Percentiles rank a stretch among this genome's conserved stretches.
Evolutionary conservation across 2,113 vertebrate genomes (phyloP).

Genomic region (Gasterosteus aculeatus): DNA sequence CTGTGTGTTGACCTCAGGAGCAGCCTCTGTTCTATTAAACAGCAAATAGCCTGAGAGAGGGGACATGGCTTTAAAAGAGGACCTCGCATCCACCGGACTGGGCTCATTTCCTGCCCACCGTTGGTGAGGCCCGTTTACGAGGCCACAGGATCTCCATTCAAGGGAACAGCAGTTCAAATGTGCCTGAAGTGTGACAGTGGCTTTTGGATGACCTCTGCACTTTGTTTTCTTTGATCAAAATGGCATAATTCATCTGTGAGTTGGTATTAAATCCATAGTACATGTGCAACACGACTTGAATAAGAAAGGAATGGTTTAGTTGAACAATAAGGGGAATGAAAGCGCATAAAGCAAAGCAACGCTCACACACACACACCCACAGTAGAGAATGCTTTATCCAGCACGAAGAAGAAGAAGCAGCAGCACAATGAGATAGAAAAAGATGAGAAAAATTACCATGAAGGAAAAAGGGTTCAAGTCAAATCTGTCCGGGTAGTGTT

Average conservation of each 20-base stretch:
- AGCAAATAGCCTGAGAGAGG: slow-evolving; percentile 84
- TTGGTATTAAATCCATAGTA: slow-evolving; percentile 24
- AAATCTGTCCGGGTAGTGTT: slow-evolving; percentile 58
- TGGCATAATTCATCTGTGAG: slow-evolving; percentile 9
- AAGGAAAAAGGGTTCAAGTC: slow-evolving; percentile 40
- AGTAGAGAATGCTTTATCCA: slow-evolving; percentile 41
- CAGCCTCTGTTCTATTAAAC: slow-evolving; percentile 83
- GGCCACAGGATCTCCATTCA: slow-evolving; percentile 59
- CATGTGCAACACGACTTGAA: slow-evolving; percentile 23
- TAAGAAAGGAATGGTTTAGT: slow-evolving; percentile 35
- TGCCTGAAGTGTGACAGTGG: slow-evolving; percentile 49
- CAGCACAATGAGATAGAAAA: slow-evolving; percentile 58
- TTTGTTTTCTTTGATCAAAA: slow-evolving; percentile 33
- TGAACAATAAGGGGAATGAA: slow-evolving; percentile 40
- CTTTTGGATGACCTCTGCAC: slow-evolving; percentile 37
- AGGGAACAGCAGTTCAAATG: slow-evolving; percentile 66
- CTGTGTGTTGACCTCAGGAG: slow-evolving; percentile 84
- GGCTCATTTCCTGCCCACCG: slow-evolving; percentile 55
- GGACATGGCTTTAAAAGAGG: slow-evolving; percentile 79
- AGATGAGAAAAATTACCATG: slow-evolving; percentile 37
- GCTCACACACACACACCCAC: not conserved
- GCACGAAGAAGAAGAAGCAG: slow-evolving; percentile 60
- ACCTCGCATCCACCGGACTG: slow-evolving; percentile 66
- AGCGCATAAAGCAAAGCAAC: slow-evolving; percentile 21
- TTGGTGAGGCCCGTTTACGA: slow-evolving; percentile 28